Base-by-base conservation (phyloP, 2,113 vertebrate species). In the Lampris incognitus region DNA sequence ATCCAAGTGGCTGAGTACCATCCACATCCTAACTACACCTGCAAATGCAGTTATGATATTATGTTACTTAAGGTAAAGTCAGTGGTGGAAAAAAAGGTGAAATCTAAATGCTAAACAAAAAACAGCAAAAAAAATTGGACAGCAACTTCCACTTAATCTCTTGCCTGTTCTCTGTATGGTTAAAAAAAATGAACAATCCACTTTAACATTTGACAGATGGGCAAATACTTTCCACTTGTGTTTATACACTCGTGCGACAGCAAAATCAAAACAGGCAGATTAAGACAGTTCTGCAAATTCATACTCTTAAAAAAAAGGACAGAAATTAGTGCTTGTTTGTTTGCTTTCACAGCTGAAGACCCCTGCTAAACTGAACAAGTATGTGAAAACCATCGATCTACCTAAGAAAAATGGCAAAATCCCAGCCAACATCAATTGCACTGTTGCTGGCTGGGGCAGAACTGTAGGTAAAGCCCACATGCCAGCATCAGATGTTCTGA, bases 371-470 rank as follows among this genome's bases (percentile, higher is more conserved):
- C 67, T 92, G 48, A 87, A 83, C 41, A 74, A 11, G 46, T 74
- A 66, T 1, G 87, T 93, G 44, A 79, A 66, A 9, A 0, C 65
- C 10, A 60, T 89, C 0, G 10, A 0, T 38, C 70, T 93, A 2
- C 80, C 86, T 0, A 83, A 76, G 56, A 89, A 85, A 59, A 40
- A 79, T 0, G 51, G 5, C 9, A 55, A 78, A n/a, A 38, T 58
- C n/a, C 66, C 41, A 0, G 85, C 78, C 0, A 49, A 74, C 4
- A n/a, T 60, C 1, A 36, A 49, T 0, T 93, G 92, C 51, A 1
- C 5, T 0, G 88, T 93, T 1, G 85, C 91, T 39, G 91, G 93
- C 9, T 94, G 92, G 92, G 91, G 91, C 8, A 1, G 0, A 37
- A 90, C 58, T 8, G 58, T 1, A 39, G 1, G 0, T 0, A 0